Base-by-base conservation (phyloP, 2,888 invertebrate species). In the Papilio demoleus region DNA sequence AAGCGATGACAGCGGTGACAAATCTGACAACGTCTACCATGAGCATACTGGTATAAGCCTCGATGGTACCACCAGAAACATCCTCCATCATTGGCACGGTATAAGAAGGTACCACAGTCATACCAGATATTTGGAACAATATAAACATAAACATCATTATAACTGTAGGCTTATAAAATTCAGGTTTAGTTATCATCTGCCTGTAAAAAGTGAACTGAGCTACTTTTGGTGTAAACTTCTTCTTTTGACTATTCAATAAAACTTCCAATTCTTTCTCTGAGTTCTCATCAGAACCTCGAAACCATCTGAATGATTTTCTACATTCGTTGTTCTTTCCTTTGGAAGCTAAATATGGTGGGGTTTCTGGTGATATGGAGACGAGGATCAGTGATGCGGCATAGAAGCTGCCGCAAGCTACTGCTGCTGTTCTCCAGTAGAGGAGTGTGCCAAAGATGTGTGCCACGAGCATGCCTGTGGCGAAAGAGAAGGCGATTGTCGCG, bases 91-190 rank as follows among this genome's bases (percentile, higher is more conserved):
- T 94, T 3, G 93, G 90, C 1, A 95, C 94, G 0, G 95, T 95
- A 75, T 96, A 96, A 0, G 95, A 95, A 0, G 94, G 94, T 8
- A 96, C 93, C 0, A 95, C 95, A 64, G 95, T 95, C 79, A 95
- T 94, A 0, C 96, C 96, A 3, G 95, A 94, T 74, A 95, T 92
- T 84, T 96, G 96, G 71, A 94, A 94, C 5, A 94, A 92, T 0
- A 94, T 88, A 77, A 96, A 95, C 84, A 95, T 94, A 17, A 94
- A 92, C 81, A 94, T 93, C 84, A 96, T 93, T 40, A 95, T 94
- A 3, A 93, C 72, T 6, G 95, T 90, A 0, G 95, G 95, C 72
- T 93, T 94, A 67, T 93, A 87, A 77, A 95, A 95, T 77, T 93
- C 93, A 0, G 93, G 93, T 71, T 88, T 90, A 71, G 72, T 83